A percentile compares a stretch with the other conserved stretches of the same genome.
phyloP scores from a whole-genome alignment of 2,113 vertebrate species.

The Ctenomys sociabilis region DNA sequence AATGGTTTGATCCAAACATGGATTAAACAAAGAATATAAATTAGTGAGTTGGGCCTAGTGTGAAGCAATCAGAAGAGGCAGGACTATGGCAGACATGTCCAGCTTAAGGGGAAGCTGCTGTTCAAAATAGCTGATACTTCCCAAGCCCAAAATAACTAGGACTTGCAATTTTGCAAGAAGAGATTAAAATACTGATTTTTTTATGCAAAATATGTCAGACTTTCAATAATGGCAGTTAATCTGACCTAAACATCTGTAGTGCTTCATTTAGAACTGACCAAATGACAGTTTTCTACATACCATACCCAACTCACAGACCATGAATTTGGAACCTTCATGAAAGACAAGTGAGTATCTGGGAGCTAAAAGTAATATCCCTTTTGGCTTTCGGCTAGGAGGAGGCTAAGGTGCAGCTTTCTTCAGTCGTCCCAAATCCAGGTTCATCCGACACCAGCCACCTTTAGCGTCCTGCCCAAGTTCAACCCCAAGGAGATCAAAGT shows the following conservation, averaged over 20 bases:
- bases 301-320: background rate
- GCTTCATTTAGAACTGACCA: background rate
- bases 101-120: background rate
- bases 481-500: no score
- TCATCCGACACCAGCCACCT: no score
- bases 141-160: background rate
- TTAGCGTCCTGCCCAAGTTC: no score
- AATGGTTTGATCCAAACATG: background rate
- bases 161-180: background rate
- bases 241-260: background rate
- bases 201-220: background rate
- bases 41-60: background rate
- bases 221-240: background rate
- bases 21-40: background rate
- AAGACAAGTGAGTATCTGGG: background rate
- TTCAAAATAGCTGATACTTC: background rate
- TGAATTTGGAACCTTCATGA: background rate
- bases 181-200: conserved; percentile 19
- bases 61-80: background rate
- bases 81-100: background rate
- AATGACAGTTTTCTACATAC: background rate
- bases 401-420: no score
- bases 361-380: conserved; percentile 11
- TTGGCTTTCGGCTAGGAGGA: no score
- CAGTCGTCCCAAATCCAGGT: no score